Percentiles rank a stretch among this genome's conserved stretches.
These are phyloP conservation scores for Chiloscyllium plagiosum DNA, from an alignment of 2,113 vertebrate species.

Conservation along the genomic window DNA sequence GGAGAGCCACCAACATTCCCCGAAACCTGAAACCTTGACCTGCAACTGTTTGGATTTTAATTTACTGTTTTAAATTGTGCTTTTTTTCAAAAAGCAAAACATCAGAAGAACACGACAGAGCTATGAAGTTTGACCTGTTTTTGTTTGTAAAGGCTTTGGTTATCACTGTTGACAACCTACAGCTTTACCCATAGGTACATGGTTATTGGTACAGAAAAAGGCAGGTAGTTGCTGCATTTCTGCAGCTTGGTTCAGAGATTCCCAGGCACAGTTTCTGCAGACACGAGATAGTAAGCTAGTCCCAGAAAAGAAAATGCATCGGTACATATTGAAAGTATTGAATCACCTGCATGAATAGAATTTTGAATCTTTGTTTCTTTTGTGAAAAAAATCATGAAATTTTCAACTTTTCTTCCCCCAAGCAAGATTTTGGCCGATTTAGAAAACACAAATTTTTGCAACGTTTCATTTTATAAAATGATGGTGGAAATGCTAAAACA, in stretches of 20 bases:
- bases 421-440: not conserved
- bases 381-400: not conserved
- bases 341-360: not conserved
- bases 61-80: not conserved
- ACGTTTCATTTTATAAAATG: not conserved
- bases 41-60: not conserved
- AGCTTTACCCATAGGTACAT: not conserved
- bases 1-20: not conserved
- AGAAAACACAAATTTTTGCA: not conserved
- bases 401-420: not conserved
- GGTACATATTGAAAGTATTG: not conserved
- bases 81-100: not conserved
- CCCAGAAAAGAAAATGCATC: not conserved
- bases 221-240: not conserved
- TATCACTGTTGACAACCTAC: not conserved
- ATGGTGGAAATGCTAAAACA: not conserved
- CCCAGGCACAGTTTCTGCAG: not conserved
- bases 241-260: not conserved
- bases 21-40: not conserved
- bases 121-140: not conserved
- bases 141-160: not conserved
- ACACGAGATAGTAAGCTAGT: too few species aligned
- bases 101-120: not conserved
- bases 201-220: not conserved
- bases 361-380: not conserved